These are phyloP conservation scores for Dendrocopos noguchii DNA, from an alignment of 2,113 vertebrate species.

Conservation along the genomic window DNA sequence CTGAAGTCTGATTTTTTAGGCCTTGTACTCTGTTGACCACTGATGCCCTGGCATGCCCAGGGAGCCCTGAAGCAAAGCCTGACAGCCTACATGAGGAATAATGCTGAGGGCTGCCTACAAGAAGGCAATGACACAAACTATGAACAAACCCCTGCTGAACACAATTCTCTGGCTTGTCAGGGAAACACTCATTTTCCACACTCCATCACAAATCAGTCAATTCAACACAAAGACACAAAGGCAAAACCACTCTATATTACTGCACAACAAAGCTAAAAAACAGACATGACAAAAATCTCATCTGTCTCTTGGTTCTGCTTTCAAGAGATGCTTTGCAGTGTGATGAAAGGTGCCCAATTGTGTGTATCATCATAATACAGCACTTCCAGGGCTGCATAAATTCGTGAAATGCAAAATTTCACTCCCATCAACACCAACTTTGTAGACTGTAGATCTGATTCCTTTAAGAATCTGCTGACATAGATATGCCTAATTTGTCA, in stretches of 20 bases:
- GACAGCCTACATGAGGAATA: background rate
- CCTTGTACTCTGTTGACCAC: accelerated
- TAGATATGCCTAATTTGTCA: conserved; percentile 24
- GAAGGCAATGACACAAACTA: background rate
- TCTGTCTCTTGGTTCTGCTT: conserved; percentile 44
- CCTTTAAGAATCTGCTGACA: conserved; percentile 38
- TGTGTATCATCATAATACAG: background rate
- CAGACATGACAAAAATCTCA: conserved; percentile 58
- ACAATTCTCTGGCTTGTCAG: background rate
- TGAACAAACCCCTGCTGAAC: conserved; percentile 1
- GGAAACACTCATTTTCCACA: conserved; percentile 5
- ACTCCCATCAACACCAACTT: conserved; percentile 48
- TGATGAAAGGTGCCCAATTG: conserved; percentile 69
- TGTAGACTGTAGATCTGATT: conserved; percentile 5
- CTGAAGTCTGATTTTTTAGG: background rate
- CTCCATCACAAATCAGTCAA: conserved; percentile 46
- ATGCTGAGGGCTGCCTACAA: background rate
- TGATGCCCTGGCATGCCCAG: background rate
- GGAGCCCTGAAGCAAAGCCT: background rate
- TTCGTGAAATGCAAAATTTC: conserved; percentile 37
- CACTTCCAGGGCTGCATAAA: conserved; percentile 17
- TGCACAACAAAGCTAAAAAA: conserved; percentile 51
- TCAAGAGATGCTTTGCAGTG: conserved; percentile 56
- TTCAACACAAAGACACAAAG: conserved; percentile 27
- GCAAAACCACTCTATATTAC: conserved; percentile 16